phyloP scores from a whole-genome alignment of 2,113 vertebrate species.

The mouse (Mus musculus) region DNA sequence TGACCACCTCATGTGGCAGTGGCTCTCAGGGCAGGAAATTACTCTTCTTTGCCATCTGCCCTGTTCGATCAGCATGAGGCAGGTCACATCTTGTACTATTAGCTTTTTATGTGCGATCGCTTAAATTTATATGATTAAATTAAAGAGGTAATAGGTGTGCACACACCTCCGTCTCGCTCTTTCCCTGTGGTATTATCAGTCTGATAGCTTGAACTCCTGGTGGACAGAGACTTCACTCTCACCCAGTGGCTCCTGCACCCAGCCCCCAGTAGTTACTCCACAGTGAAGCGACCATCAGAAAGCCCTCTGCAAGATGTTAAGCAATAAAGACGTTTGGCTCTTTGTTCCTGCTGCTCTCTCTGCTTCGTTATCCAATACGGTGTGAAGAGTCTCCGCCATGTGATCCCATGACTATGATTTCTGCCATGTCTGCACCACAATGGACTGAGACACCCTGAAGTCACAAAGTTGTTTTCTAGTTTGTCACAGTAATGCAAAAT shows the following conservation, averaged over 20 bases:
- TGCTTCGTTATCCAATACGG: background rate
- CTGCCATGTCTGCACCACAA: background rate
- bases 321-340: background rate
- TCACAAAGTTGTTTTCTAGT: background rate
- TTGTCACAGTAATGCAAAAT: background rate
- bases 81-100: background rate
- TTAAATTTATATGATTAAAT: conserved; percentile 35
- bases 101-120: conserved; percentile 19
- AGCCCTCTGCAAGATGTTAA: background rate
- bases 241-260: background rate
- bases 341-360: background rate
- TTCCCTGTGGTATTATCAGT: background rate
- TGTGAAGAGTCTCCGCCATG: background rate
- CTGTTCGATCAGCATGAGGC: fast-evolving
- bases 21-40: background rate
- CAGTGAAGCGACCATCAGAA: background rate
- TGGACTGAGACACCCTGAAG: background rate
- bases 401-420: background rate
- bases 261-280: background rate
- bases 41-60: background rate
- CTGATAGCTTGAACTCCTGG: background rate
- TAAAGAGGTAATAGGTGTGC: background rate
- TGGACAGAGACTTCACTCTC: background rate
- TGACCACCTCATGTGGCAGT: fast-evolving
- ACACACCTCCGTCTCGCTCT: background rate